Conservation (phyloP, 2,797 vertebrate genomes). For the Avahi laniger region DNA sequence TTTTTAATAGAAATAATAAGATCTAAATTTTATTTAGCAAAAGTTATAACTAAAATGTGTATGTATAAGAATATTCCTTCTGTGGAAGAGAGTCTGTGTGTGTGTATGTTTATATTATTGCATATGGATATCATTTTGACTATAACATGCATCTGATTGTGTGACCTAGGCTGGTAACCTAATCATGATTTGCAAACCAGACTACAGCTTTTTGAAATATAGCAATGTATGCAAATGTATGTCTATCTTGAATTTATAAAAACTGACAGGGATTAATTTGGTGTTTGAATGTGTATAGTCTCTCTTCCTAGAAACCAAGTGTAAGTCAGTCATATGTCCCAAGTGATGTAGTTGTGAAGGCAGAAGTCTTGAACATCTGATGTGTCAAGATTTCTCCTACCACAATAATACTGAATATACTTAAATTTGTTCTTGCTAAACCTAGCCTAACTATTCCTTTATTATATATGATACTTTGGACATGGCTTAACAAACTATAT, state of each 20-base stretch:
- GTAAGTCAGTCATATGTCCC: neutral
- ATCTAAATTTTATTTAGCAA: neutral
- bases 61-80: neutral
- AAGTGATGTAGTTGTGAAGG: neutral
- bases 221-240: neutral
- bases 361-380: neutral
- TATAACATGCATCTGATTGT: neutral
- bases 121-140: neutral
- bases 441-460: neutral
- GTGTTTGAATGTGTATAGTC: neutral
- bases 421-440: neutral
- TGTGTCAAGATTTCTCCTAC: neutral
- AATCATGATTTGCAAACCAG: neutral
- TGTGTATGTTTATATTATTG: neutral
- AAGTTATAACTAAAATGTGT: neutral
- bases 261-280: neutral
- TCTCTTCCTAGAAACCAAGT: neutral
- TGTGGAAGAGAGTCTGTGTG: neutral
- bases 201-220: neutral
- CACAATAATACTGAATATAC: neutral
- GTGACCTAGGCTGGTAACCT: neutral
- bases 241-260: neutral
- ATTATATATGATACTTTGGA: neutral
- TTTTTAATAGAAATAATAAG: slow-evolving; percentile 19
- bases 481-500: neutral